A percentile compares a stretch with the other conserved stretches of the same genome.
Conservation (phyloP, 2,888 invertebrate species). For the Epinotia ramella region DNA sequence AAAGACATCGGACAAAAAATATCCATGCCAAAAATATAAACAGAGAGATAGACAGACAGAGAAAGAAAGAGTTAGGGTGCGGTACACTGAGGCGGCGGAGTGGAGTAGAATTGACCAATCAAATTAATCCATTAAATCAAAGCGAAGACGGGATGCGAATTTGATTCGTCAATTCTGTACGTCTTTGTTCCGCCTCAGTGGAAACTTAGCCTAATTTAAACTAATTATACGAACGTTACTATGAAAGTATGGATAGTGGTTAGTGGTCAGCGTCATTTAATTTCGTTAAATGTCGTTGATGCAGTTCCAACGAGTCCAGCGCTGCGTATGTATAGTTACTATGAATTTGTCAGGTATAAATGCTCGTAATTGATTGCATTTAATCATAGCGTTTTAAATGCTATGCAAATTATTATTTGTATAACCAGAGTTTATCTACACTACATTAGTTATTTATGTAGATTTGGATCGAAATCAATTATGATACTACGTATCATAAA, state of each 20-base stretch:
- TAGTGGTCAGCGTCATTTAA: background rate
- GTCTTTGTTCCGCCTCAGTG: no score
- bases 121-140: no score
- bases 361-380: background rate
- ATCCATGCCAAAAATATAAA: background rate
- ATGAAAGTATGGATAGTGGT: background rate
- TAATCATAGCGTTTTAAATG: conserved; percentile 5
- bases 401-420: conserved; percentile 14
- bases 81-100: no score
- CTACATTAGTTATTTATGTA: conserved; percentile 17
- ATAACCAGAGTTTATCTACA: conserved; percentile 3
- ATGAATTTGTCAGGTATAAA: background rate
- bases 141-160: no score
- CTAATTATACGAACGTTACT: background rate
- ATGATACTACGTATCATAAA: conserved; percentile 23
- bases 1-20: background rate
- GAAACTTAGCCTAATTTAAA: background rate
- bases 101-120: no score
- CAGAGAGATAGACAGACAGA: background rate
- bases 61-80: background rate
- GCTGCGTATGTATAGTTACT: background rate
- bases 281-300: background rate
- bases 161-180: no score
- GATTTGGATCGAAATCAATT: conserved; percentile 14
- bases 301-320: background rate